Percentiles rank a stretch among this genome's conserved stretches.
These are phyloP conservation scores for Palythoa grandis DNA, from an alignment of 92 coral and sea anemone genomes.

Conservation along the genomic window DNA sequence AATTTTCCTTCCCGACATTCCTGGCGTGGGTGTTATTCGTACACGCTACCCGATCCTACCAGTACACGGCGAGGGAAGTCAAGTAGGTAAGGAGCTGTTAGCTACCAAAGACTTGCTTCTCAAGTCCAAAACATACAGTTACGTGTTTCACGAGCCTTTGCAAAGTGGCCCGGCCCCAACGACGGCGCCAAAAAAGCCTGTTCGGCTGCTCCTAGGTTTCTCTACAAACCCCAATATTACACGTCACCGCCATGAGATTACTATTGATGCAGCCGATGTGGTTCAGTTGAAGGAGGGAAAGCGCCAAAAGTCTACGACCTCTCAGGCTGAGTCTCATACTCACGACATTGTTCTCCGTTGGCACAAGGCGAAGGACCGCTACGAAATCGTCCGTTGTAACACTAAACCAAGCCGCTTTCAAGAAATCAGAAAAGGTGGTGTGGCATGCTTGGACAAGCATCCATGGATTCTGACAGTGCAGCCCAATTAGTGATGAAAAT, in stretches of 20 bases:
- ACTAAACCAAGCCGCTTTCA: neutral
- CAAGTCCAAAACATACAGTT: constrained; percentile 45
- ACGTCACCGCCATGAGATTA: constrained; percentile 17
- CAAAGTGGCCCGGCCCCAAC: constrained; percentile 44
- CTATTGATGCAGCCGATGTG: neutral
- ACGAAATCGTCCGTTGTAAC: neutral
- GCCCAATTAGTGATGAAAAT: neutral
- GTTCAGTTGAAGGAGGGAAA: constrained; percentile 8
- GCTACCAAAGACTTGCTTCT: constrained; percentile 47
- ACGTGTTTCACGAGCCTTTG: constrained; percentile 41
- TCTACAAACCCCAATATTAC: neutral
- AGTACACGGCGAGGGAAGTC: constrained; percentile 59
- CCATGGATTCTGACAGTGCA: neutral
- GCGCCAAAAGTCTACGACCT: neutral
- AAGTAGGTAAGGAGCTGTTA: constrained; percentile 46
- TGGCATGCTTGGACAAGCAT: constrained; percentile 11
- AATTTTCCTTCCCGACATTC: constrained; percentile 26
- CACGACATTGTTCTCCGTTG: constrained; percentile 22
- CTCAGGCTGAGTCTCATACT: constrained; percentile 12
- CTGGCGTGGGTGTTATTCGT: constrained; percentile 20
- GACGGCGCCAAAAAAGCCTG: neutral
- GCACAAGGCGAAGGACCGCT: neutral
- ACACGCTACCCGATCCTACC: constrained; percentile 56
- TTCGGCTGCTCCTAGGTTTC: neutral
- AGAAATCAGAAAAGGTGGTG: neutral